A percentile compares a stretch with the other conserved stretches of the same genome.
These are phyloP conservation scores for Lepidotrigona ventralis DNA, from an alignment of 1,140 invertebrate genomes.

Conservation along the genomic window DNA sequence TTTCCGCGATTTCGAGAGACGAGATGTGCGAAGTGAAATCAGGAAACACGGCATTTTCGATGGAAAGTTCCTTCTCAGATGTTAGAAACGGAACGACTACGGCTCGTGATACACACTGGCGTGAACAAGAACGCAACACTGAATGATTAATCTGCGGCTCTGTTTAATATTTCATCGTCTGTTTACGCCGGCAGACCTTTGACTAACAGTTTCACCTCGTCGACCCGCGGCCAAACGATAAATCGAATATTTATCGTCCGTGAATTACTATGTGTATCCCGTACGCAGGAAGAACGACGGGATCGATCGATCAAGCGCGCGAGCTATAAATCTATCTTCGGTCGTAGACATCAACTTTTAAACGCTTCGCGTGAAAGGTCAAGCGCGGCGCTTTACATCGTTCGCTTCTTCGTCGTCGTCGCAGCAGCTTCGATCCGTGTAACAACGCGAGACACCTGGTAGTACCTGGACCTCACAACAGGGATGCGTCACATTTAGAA, in stretches of 20 bases:
- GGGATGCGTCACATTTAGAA: background rate
- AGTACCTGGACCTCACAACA: background rate
- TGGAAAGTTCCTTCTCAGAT: background rate
- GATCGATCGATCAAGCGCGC: background rate
- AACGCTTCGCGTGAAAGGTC: slow-evolving; percentile 10
- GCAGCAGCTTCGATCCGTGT: background rate
- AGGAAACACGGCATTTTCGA: too few relatives aligned
- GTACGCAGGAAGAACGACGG: background rate
- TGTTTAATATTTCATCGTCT: background rate
- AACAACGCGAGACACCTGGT: background rate
- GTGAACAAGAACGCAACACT: background rate
- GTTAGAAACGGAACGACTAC: background rate
- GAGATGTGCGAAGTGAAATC: too few relatives aligned
- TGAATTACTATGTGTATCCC: background rate
- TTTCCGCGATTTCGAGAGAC: too few relatives aligned
- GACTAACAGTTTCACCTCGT: background rate
- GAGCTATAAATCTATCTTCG: background rate
- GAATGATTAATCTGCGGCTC: background rate
- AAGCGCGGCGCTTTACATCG: background rate
- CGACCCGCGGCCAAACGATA: too few relatives aligned
- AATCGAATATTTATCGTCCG: slow-evolving; percentile 2
- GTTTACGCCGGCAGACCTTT: background rate
- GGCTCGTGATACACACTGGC: background rate
- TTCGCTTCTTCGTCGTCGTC: background rate
- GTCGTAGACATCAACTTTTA: background rate